phyloP scores from a whole-genome alignment of 2,113 vertebrate species.

The Sceloporus tristichus region DNA sequence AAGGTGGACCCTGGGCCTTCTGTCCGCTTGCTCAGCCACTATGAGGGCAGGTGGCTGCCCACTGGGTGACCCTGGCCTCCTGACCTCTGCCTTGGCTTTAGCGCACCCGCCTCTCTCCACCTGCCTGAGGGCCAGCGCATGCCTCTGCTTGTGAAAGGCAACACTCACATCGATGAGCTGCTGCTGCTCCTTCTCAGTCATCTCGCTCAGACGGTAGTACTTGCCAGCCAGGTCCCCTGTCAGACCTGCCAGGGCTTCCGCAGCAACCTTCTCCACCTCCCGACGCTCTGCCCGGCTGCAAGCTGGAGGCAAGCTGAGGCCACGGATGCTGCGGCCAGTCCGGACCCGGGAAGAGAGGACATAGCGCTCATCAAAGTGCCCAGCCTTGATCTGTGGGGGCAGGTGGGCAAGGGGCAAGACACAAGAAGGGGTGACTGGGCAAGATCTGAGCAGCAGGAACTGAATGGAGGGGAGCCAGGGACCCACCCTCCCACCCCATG shows the following conservation, averaged over 20 bases:
- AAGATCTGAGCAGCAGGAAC: too few species aligned
- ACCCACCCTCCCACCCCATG: too few species aligned
- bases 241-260: constrained; percentile 80
- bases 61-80: not conserved
- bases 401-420: not conserved
- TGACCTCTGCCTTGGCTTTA: not conserved
- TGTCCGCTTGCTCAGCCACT: too few species aligned
- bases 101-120: not conserved
- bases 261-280: constrained; percentile 83
- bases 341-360: constrained; percentile 95
- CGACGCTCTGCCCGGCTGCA: constrained; percentile 83
- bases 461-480: too few species aligned
- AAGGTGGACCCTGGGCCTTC: too few species aligned
- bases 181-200: constrained; percentile 85
- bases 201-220: constrained; percentile 84
- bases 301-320: constrained; percentile 85
- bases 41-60: too few species aligned
- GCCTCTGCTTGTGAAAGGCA: too few species aligned
- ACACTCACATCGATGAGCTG: constrained; percentile 86
- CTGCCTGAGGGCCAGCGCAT: too few species aligned
- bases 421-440: not conserved
- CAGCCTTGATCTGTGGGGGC: constrained; percentile 83
- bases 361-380: constrained; percentile 92
- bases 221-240: constrained; percentile 80
- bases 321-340: constrained; percentile 86